phyloP scores from a whole-genome alignment of 2,113 vertebrate genomes.

The Sylvietta virens region DNA sequence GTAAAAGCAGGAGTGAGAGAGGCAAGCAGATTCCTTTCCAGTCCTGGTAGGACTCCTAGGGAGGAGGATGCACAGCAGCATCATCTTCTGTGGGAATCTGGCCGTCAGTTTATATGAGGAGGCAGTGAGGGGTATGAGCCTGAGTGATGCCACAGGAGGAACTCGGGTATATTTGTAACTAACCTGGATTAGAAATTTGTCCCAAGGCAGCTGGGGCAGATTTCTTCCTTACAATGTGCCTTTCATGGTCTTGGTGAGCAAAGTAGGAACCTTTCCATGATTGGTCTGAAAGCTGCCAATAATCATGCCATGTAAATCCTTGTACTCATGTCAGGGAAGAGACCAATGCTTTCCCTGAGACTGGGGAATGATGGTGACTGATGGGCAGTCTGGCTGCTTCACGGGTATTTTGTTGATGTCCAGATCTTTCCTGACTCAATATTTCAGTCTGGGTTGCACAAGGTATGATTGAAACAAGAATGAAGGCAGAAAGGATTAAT shows the following conservation, averaged over 20 bases:
- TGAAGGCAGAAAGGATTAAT: not conserved
- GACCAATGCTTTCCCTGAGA: not conserved
- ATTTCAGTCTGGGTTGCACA: not conserved
- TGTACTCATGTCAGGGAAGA: not conserved
- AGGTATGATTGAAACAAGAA: not conserved
- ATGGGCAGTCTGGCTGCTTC: not conserved
- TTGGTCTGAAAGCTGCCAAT: not conserved
- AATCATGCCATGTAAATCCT: not conserved
- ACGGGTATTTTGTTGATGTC: not conserved
- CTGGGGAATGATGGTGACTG: not conserved
- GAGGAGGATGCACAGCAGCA: not conserved
- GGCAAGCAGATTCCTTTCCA: not conserved
- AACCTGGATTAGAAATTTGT: not conserved
- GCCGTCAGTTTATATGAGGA: not conserved
- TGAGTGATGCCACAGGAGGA: not conserved
- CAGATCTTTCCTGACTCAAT: not conserved
- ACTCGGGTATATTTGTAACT: not conserved
- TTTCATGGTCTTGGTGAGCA: not conserved
- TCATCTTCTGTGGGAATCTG: fast-evolving
- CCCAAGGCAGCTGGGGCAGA: not conserved
- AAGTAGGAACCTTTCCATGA: not conserved
- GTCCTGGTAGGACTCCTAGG: not conserved
- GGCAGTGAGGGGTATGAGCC: not conserved
- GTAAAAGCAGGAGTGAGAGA: not conserved
- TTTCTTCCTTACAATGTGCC: not conserved